Base-by-base conservation (phyloP, 30 jellyfish, hydroid and myxozoan genomes). In the Hydractinia echinata region DNA sequence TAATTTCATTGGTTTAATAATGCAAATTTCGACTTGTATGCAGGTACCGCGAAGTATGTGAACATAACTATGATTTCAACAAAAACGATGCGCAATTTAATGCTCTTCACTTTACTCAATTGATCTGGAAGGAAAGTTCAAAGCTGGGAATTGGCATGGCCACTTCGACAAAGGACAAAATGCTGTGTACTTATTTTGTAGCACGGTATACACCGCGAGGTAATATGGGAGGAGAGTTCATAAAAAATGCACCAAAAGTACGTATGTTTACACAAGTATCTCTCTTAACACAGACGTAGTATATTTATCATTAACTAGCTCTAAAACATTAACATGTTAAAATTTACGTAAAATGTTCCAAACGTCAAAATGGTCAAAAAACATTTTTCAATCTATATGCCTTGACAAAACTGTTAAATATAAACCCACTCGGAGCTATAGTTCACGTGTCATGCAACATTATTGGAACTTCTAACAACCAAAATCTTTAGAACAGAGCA, bases 31-130 rank as follows among this genome's bases (percentile, higher is more conserved):
- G 51, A 74, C 15, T 62, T 30, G 16, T n/a, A 61, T 14, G 20
- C 79, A 92, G 98, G 98, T 92, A 92, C 78, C 84, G 83, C 49
- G 98, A 92, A 74, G 88, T 92, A 18, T 92, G 98, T 69, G 50
- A 66, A 8, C 39, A 51, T 8, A 80, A 49, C 70, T 80, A 80
- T 53, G 83, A 80, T 51, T 80, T 80, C 60, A 67, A 80, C 11
- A 39, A 8, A 9, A 53, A 66, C 11, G 55, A 53, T 49, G 39
- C 30, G 8, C 68, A 61, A 70, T 20, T n/a, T 6, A 90, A 94
- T 6, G 76, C 95, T 1, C 85, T 76, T 54, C 96, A 89, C 66
- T 89, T 89, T 53, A 89, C 96, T 4, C 96, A 89, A 77, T 81
- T 89, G 39, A 88, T 89, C 11, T 89, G 96, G 96, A 81, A 79